Evolutionary conservation across 2,888 invertebrate species (phyloP).

Genomic region (Drosophila mimetica): DNA sequence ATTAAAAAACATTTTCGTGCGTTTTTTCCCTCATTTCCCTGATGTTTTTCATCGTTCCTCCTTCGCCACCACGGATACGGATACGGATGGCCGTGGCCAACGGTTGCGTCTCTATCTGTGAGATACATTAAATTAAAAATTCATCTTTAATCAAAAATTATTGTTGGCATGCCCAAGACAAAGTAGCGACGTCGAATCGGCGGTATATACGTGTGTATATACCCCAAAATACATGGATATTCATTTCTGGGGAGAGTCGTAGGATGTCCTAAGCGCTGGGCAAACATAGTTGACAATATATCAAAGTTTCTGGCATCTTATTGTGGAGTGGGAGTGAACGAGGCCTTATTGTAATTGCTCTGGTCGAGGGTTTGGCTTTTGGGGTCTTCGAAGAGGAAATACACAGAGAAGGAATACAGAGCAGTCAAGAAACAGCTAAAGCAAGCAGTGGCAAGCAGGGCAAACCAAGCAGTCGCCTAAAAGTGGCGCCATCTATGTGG

Average conservation of each 20-base stretch:
- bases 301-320: slow-evolving; percentile 53
- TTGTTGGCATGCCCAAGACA: slow-evolving; percentile 76
- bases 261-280: slow-evolving; percentile 38
- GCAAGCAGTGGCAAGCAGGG: too few relatives aligned
- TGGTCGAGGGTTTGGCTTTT: background rate
- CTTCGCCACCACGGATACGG: slow-evolving; percentile 40
- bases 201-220: background rate
- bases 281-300: slow-evolving; percentile 74
- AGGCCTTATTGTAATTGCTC: slow-evolving; percentile 38
- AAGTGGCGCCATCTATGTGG: too few relatives aligned
- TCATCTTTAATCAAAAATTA: slow-evolving; percentile 84
- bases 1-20: slow-evolving; percentile 79
- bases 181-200: slow-evolving; percentile 41
- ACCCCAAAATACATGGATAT: background rate
- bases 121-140: slow-evolving; percentile 83
- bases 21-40: slow-evolving; percentile 74
- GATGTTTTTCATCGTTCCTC: slow-evolving; percentile 42
- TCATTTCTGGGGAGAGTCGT: background rate
- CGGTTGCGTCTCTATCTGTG: slow-evolving; percentile 70
- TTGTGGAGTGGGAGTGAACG: background rate
- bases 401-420: background rate
- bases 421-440: too few relatives aligned
- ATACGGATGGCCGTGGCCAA: slow-evolving; percentile 30
- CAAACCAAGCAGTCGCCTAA: too few relatives aligned
- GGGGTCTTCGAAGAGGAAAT: background rate